Conservation (phyloP, 2,797 vertebrate species). For the Pseudochirops corinnae region DNA sequence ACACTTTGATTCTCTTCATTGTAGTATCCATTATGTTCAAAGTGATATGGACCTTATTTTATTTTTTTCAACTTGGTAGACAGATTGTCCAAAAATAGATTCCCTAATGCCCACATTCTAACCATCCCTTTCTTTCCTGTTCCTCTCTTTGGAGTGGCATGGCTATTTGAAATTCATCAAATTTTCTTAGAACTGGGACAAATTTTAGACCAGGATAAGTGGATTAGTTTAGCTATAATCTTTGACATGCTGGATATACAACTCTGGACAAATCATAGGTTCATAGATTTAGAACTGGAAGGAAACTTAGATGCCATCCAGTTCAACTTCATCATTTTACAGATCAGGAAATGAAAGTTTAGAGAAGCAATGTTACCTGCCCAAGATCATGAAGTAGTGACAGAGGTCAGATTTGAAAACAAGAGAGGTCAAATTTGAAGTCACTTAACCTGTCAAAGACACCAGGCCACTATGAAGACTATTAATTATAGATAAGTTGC, state of each 20-base stretch:
- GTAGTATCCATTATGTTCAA: not conserved
- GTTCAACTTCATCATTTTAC: not conserved
- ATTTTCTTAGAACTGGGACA: not conserved
- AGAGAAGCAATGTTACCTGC: not conserved
- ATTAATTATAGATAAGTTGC: not conserved
- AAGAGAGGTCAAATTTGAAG: not conserved
- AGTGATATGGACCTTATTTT: not conserved
- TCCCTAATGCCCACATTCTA: not conserved
- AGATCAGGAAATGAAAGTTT: not conserved
- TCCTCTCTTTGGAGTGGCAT: not conserved
- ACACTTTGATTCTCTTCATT: not conserved
- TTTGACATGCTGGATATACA: not conserved
- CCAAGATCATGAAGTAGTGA: not conserved
- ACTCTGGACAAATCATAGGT: not conserved
- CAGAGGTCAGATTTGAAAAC: not conserved
- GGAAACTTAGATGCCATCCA: not conserved
- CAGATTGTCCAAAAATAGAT: not conserved
- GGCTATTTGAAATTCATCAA: not conserved
- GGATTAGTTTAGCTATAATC: not conserved
- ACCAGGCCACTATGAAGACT: not conserved
- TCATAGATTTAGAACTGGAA: not conserved
- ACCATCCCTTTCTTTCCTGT: not conserved
- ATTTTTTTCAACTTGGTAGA: not conserved
- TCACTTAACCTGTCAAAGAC: not conserved
- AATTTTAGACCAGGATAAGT: not conserved